Conservation (phyloP, 2,113 vertebrate species). For the Boleophthalmus pectinirostris region DNA sequence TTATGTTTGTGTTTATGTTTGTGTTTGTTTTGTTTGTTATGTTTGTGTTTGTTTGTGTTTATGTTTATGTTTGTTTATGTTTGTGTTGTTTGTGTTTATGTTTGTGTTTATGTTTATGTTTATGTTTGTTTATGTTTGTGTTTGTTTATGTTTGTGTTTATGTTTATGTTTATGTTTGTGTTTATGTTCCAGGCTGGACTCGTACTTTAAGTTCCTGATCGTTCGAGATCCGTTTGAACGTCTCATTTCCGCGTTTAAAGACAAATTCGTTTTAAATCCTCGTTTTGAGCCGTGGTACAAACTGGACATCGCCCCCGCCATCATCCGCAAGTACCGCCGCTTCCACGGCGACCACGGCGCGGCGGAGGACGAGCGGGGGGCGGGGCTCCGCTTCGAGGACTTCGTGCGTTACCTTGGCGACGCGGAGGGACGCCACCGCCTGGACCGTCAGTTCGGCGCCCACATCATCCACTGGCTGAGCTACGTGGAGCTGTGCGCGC, state of each 20-base stretch:
- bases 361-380: constrained; percentile 26
- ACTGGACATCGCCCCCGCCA: constrained; percentile 92
- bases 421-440: constrained; percentile 78
- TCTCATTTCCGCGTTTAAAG: constrained; percentile 95
- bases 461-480: constrained; percentile 97
- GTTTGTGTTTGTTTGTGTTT: too few species aligned
- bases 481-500: constrained; percentile 91
- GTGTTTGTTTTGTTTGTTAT: too few species aligned
- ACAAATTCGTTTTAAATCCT: constrained; percentile 97
- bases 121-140: too few species aligned
- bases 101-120: too few species aligned
- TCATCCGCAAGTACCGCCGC: constrained; percentile 91
- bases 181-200: constrained; percentile 79
- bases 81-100: too few species aligned
- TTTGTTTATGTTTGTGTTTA: too few species aligned
- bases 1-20: too few species aligned
- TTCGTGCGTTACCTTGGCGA: constrained; percentile 96
- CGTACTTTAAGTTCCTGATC: constrained; percentile 98
- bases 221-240: constrained; percentile 97
- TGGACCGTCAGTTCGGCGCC: constrained; percentile 92
- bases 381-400: constrained; percentile 93
- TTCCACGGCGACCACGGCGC: constrained; percentile 73
- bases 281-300: constrained; percentile 98
- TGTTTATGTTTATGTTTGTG: too few species aligned
- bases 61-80: too few species aligned